Base-by-base conservation (phyloP, 2,113 vertebrate genomes). In the Euleptes europaea region DNA sequence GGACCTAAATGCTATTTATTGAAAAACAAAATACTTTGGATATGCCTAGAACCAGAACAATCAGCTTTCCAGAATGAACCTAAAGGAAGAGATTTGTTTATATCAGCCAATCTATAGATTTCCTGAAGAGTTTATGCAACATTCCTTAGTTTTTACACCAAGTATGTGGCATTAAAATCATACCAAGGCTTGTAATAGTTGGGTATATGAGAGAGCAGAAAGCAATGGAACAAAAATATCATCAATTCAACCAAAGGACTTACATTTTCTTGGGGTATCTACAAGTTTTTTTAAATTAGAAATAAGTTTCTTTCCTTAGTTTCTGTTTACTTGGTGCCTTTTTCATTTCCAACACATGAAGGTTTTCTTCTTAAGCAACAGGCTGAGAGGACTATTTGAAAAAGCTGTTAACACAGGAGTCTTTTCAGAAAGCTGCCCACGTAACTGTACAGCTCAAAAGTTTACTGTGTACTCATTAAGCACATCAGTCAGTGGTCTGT, bases 21-120 rank as follows among this genome's bases (percentile, higher is more conserved):
- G 80, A 84, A 88, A 71, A 84, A 12, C 42, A 87, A 23, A 72
- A 80, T 42, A 76, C 80, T 71, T 90, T 72, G 72, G 51, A 76
- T 21, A 12, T 78, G 38, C 83, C 60, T 71, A 10, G 67, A 81
- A 86, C 40, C 7, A 60, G 63, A 76, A 44, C 78, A 80, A 78
- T 90, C 88, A 83, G 42, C 54, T 72, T 85, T 73, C 21, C 35
- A 40, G 31, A 84, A 75, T 80, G 75, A 87, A 9, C 54, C 54
- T 74, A 33, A 51, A 90, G 60, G 63, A 82, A 69, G 71, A 83
- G 49, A 82, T 89, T 81, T 44, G n/a, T 65, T 23, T 23, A 57
- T n/a, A n/a, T 60, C 44, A 80, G 31, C 5, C 5, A 13, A 79
- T 71, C 11, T 28, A 19, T 49, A 23, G 17, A 75, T 60, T 82